A percentile compares a stretch with the other conserved stretches of the same genome.
Evolutionary conservation across 1,140 invertebrate species (phyloP).

Genomic region (Coptotermes formosanus): DNA sequence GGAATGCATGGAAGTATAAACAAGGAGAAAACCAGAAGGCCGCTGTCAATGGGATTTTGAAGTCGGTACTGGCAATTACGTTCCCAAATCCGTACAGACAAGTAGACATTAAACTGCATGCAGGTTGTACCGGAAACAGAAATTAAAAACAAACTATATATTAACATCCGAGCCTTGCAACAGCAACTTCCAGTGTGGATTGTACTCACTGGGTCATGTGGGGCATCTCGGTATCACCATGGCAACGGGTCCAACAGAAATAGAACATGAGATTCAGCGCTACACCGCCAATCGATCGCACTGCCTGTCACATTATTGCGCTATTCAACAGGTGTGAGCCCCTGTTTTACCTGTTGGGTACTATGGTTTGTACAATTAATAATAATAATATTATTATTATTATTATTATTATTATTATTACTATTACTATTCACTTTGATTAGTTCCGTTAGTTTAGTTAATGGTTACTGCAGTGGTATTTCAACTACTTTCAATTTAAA

Average conservation of each 20-base stretch:
- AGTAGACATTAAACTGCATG: too few relatives aligned
- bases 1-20: too few relatives aligned
- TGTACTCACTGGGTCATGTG: slow-evolving; percentile 8
- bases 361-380: neutral
- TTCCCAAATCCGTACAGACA: too few relatives aligned
- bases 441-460: neutral
- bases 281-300: neutral
- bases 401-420: neutral
- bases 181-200: neutral
- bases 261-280: neutral
- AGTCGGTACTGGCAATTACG: too few relatives aligned
- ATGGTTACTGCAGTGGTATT: neutral
- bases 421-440: neutral
- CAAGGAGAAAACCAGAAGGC: too few relatives aligned
- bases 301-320: neutral
- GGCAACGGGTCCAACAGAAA: slow-evolving; percentile 12
- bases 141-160: too few relatives aligned
- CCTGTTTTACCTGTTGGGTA: neutral
- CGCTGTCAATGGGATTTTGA: too few relatives aligned
- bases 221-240: neutral
- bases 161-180: too few relatives aligned
- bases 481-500: neutral
- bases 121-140: too few relatives aligned
- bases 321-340: neutral
- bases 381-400: neutral